Percentiles rank a stretch among this genome's conserved stretches.
These are phyloP conservation scores for Rhinogobius similis DNA, from an alignment of 2,113 vertebrate genomes.

Conservation along the genomic window DNA sequence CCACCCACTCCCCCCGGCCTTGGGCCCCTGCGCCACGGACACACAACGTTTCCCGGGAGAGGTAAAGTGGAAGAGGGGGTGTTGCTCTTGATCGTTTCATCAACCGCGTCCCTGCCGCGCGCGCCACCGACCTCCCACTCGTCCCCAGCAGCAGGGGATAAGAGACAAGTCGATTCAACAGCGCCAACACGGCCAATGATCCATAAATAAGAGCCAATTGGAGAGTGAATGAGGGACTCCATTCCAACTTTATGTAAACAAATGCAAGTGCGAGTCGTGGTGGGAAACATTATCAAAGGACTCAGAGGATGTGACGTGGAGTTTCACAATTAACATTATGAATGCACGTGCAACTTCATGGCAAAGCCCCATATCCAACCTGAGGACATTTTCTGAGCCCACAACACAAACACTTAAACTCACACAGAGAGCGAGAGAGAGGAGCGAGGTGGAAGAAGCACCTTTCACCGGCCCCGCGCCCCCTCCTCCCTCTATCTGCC, in stretches of 20 bases:
- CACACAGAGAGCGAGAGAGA: constrained; percentile 48
- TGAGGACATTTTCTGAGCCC: constrained; percentile 28
- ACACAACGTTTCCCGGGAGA: constrained; percentile 73
- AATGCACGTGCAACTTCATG: constrained; percentile 7
- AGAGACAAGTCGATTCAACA: constrained; percentile 59
- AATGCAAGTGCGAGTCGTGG: constrained; percentile 13
- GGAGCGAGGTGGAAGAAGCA: constrained; percentile 46
- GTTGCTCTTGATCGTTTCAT: constrained; percentile 74
- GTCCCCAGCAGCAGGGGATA: constrained; percentile 46
- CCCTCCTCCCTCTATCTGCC: constrained; percentile 42
- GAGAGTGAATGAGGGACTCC: constrained; percentile 61
- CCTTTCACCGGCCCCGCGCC: constrained; percentile 50
- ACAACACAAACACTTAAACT: constrained; percentile 61
- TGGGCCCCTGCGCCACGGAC: constrained; percentile 70
- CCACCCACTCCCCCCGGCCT: constrained; percentile 71
- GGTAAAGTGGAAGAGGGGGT: constrained; percentile 33
- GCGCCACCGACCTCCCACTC: constrained; percentile 61
- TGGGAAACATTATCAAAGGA: constrained; percentile 1
- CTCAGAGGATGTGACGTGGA: constrained; percentile 8
- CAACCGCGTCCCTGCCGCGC: constrained; percentile 66
- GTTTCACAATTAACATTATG: constrained; percentile 9
- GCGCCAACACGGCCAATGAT: constrained; percentile 61
- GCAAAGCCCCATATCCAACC: constrained; percentile 19
- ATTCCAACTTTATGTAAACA: constrained; percentile 65
- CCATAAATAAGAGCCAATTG: constrained; percentile 67